Evolutionary conservation across 2,888 invertebrate genomes (phyloP), one percentile per base, ranked within the genome.

Genomic region (Pseudococcus jackbeardsleyi): DNA sequence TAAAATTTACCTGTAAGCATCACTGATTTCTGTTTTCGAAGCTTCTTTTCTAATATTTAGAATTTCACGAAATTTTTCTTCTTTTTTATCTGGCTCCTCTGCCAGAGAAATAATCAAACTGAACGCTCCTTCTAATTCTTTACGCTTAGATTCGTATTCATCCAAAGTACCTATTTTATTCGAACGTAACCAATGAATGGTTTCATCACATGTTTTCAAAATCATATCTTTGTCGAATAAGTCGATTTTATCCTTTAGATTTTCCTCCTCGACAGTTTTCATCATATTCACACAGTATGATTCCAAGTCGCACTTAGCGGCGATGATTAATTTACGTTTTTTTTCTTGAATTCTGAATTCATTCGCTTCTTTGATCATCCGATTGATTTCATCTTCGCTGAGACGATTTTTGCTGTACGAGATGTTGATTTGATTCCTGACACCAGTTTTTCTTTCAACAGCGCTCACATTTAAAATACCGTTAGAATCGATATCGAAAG

Each of bases 261-360:
- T 98, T 90, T 98, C 98, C 91, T 98, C 99, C 91, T 99, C 98
- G 92, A 96, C 95, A 89, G 96, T 96, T 90, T 96, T 95, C 94
- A 99, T 99, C 95, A 99, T 97, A 93, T 96, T 96, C 93, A 96
- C 98, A 92, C 96, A 94, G 92, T 97, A 98, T 0, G 96, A 95
- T 92, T 98, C 96, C 87, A 98, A 93, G 1, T 94, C 94, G 91
- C 97, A 96, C 94, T 97, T 97, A 89, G 97, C 95, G 89, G 95
- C 93, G 92, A 97, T 96, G 90, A 95, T 96, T 90, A 93, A 94
- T 91, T 94, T 96, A 93, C 94, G 97, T 93, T 94, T 97, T 92
- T 96, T 95, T 91, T 96, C 96, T 91, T 96, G 95, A 89, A 93
- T 94, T 91, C 96, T 95, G 94, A 96, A 98, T 91, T 96, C 96